Evolutionary conservation across 2,797 vertebrate species (phyloP), one percentile per base, ranked within the genome.

Genomic region (Helostoma temminkii): DNA sequence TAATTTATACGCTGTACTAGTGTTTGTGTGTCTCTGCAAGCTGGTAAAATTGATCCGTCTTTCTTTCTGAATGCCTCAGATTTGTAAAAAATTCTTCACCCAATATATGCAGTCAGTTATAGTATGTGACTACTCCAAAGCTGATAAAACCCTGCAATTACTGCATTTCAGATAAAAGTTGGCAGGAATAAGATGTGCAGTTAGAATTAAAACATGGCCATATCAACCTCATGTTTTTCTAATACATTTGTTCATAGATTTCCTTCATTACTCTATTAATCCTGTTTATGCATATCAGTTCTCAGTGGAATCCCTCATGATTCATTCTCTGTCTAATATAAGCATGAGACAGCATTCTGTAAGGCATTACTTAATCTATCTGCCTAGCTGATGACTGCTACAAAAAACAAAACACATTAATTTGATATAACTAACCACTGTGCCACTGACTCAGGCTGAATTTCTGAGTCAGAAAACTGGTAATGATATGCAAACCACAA

Each of bases 381-480:
- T 3, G 5, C 37, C 19, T 43, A 39, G 48, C 22, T 5, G 53
- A 72, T 56, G 46, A 71, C 19, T 71, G 39, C 11, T 50, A 36
- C 36, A 55, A 64, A 67, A 71, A 43, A 70, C 45, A 32, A 50
- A 70, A 34, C 58, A 42, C 16, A 66, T 66, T 4, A 48, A 65
- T 58, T 5, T 52, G 16, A 60, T 56, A 21, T 43, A 52, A 48
- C 36, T 18, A 48, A 21, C 9, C 45, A 19, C 26, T 57, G 34
- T 28, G 5, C n/a, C 28, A 14, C 34, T 25, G 42, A 43, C 37
- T 70, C 54, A 28, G n/a, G 19, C 30, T 57, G 46, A 48, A n/a
- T 28, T n/a, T 15, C 5, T 54, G 19, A 28, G 4, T 37, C 2
- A 28, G 42, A 61, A 61, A 61, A 39, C 5, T 63, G 26, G 26